Evolutionary conservation across 2,888 invertebrate species (phyloP).

Genomic region (Pterostichus niger): DNA sequence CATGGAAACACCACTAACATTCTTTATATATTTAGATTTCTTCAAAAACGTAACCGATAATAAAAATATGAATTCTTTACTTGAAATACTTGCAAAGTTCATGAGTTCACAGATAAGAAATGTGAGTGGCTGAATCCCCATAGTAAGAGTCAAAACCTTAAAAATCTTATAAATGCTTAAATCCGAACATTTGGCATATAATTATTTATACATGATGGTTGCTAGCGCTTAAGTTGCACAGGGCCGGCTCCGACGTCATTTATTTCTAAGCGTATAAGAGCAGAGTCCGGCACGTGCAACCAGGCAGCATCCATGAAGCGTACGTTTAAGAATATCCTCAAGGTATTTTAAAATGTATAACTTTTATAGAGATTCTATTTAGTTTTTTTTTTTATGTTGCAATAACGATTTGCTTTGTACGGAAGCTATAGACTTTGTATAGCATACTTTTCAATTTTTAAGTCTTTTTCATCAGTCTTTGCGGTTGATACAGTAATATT

Average conservation of each 20-base stretch:
- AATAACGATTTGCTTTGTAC: slow-evolving; percentile 59
- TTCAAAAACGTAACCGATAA: slow-evolving; percentile 58
- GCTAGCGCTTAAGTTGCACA: slow-evolving; percentile 43
- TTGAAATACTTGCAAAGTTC: slow-evolving; percentile 54
- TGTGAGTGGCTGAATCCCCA: slow-evolving; percentile 64
- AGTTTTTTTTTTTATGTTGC: slow-evolving; percentile 41
- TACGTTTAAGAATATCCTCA: slow-evolving; percentile 66
- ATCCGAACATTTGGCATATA: slow-evolving; percentile 66
- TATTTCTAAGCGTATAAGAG: slow-evolving; percentile 59
- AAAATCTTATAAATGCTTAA: slow-evolving; percentile 67
- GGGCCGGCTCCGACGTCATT: slow-evolving; percentile 18
- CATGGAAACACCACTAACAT: slow-evolving; percentile 66
- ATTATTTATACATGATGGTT: slow-evolving; percentile 65
- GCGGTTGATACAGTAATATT: slow-evolving; percentile 46
- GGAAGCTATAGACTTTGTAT: slow-evolving; percentile 55
- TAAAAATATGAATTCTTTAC: slow-evolving; percentile 59
- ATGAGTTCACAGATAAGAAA: slow-evolving; percentile 59
- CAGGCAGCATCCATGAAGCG: slow-evolving; percentile 59
- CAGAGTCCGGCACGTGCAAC: slow-evolving; percentile 21
- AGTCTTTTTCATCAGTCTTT: slow-evolving; percentile 65
- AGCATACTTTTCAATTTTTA: slow-evolving; percentile 56
- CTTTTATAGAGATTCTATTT: slow-evolving; percentile 60
- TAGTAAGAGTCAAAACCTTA: slow-evolving; percentile 65
- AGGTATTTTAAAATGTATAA: slow-evolving; percentile 65
- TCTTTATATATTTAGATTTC: slow-evolving; percentile 61